Base-by-base conservation (phyloP, 2,888 invertebrate species). In the Acleris laterana region DNA sequence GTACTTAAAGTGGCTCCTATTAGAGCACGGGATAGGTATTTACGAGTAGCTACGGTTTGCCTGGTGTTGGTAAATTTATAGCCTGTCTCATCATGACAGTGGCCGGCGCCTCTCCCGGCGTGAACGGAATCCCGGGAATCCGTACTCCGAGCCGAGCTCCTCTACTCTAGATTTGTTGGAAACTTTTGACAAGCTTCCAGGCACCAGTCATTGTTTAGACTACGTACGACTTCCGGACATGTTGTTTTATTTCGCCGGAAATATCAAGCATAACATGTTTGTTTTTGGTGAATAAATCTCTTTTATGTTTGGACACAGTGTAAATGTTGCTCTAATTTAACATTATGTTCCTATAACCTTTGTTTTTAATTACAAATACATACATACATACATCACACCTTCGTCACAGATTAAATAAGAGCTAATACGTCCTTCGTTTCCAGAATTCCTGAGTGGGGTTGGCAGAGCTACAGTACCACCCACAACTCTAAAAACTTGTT, bases 181-280 rank as follows among this genome's bases (percentile, higher is more conserved):
- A 87, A 88, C 82, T 88, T 88, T 74, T 82, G 87, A 88, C 87
- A 85, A 78, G 77, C 80, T 76, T 74, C 72, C 77, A 77, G 77
- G 77, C 78, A 78, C 75, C 73, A 72, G 75, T 73, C 77, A 76
- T 76, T 81, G 83, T 82, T 82, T 80, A 77, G 77, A 78, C 76
- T 80, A 78, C 81, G 78, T 77, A 77, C 77, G 76, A 78, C 74
- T 78, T 79, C 74, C 77, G 72, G 71, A 72, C 66, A 17, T 20
- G 38, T 44, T 16, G 60, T 57, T 65, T 60, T 52, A 57, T 57
- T 50, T 25, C 5, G 55, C 22, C 38, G 65, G 64, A 64, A 64
- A 53, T 64, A 64, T 55, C 64, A 64, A 55, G 55, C 25, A 46
- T 55, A 53, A 22, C 60, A 20, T 56, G 60, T 61, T 56, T 65